A percentile compares a stretch with the other conserved stretches of the same genome.
Conservation (phyloP, 1,140 invertebrate species). For the Drosophila leontia region DNA sequence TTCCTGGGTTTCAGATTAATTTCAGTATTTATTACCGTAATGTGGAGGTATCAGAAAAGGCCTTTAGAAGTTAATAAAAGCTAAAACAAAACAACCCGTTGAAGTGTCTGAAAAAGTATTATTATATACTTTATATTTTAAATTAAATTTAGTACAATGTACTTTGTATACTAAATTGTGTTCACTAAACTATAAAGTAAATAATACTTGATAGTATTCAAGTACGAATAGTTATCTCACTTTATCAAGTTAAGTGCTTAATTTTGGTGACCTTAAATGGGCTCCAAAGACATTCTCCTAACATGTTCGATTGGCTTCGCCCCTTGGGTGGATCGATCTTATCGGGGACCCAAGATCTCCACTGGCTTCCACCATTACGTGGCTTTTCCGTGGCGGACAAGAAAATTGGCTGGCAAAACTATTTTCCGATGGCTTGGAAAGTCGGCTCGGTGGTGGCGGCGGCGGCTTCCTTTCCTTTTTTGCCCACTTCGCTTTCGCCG, state of each 20-base stretch:
- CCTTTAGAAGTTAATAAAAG: background rate
- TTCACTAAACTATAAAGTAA: background rate
- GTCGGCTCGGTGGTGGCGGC: constrained; percentile 1
- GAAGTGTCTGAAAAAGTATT: background rate
- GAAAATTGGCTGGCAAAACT: constrained; percentile 42
- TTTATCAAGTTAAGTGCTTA: no score
- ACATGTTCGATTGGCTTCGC: background rate
- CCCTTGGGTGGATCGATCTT: constrained; percentile 24
- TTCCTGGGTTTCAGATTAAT: background rate
- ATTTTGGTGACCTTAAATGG: constrained; percentile 10
- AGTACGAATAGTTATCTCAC: background rate
- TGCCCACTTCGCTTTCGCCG: constrained; percentile 39
- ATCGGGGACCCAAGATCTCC: constrained; percentile 17
- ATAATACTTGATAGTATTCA: background rate
- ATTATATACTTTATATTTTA: background rate
- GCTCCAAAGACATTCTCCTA: constrained; percentile 3
- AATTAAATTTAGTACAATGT: background rate
- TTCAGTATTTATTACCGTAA: background rate
- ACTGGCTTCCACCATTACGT: constrained; percentile 18
- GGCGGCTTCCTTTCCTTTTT: constrained; percentile 48
- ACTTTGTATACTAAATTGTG: background rate
- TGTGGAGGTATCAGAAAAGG: background rate
- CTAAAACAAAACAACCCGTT: background rate
- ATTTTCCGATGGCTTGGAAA: constrained; percentile 47
- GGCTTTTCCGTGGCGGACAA: constrained; percentile 20